Evolutionary conservation across 1,140 invertebrate genomes (phyloP).

Genomic region (Mesaphorura yosii): DNA sequence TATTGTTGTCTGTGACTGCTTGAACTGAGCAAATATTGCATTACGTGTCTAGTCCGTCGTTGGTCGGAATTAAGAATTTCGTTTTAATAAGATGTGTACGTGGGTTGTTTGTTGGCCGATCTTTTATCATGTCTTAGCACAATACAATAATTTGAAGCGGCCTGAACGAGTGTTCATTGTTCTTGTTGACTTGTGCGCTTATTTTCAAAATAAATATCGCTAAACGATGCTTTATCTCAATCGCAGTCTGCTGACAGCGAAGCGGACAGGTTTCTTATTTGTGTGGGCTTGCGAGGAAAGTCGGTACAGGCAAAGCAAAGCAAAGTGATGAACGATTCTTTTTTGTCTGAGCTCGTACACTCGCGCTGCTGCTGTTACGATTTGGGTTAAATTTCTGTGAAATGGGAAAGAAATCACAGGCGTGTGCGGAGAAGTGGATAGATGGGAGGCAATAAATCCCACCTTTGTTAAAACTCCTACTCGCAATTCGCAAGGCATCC

Average conservation of each 20-base stretch:
- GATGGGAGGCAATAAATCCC: constrained; percentile 28
- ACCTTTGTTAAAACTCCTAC: constrained; percentile 19
- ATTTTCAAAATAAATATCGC: no score
- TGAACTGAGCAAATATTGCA: background rate
- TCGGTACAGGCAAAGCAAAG: background rate
- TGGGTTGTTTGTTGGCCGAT: no score
- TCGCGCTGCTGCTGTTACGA: no score
- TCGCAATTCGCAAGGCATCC: background rate
- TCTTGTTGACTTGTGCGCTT: no score
- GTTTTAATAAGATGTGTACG: no score
- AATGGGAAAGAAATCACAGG: constrained; percentile 6
- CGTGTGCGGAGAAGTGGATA: constrained; percentile 3
- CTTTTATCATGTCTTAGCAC: no score
- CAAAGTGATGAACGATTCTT: constrained; percentile 24
- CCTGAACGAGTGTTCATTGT: constrained; percentile 2
- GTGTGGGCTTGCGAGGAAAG: background rate
- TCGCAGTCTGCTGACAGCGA: background rate
- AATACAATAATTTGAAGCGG: constrained; percentile 1
- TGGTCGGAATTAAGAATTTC: background rate
- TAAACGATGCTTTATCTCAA: background rate
- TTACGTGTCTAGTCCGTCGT: background rate
- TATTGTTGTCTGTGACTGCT: background rate
- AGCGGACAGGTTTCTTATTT: background rate
- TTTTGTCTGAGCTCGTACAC: no score
- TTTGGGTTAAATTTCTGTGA: constrained; percentile 6